Evolutionary conservation across 1,140 invertebrate species (phyloP), one percentile per base, ranked within the genome.

Genomic region (Aradophagus sp.): DNA sequence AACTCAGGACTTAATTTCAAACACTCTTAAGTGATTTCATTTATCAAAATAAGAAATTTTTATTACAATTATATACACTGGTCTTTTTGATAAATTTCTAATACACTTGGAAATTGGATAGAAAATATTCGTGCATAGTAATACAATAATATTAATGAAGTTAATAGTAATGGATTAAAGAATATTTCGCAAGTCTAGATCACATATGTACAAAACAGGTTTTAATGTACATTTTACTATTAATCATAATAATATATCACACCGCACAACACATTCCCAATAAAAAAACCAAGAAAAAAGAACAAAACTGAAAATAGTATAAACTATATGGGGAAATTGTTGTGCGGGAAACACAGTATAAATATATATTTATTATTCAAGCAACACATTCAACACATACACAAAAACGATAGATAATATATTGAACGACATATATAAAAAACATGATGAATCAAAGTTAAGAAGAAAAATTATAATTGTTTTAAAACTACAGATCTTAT

Each of bases 31-130:
- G 8, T 23, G 4, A 23, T 4, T 58, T 45, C 38, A 12, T 36
- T 16, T 58, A 58, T 45, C 41, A 58, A 58, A 58, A 58, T 58
- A 36, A 20, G 41, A 58, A 38, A 14, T 14, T 11, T 59, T 39
- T 59, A 59, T 59, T 59, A 42, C 17, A 52, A 7, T 11, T 42
- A 61, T 61, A 31, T 48, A 58, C 32, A 45, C 6, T 32, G 26
- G 23, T 13, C 8, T 58, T 39, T 41, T 34, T 12, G n/a, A 47
- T 59, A 26, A 42, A 47, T 48, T 52, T 61, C 35, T 8, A 7
- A 23, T 39, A 59, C 19, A 39, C 14, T 34, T 26, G 48, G 45
- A 47, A 42, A 42, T 11, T 10, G 20, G 32, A 59, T 38, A 58
- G 17, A 42, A 58, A 26, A 50, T 38, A 13, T 17, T 42, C 26